phyloP scores from a whole-genome alignment of 2,797 vertebrate genomes.

The Microchirus variegatus region DNA sequence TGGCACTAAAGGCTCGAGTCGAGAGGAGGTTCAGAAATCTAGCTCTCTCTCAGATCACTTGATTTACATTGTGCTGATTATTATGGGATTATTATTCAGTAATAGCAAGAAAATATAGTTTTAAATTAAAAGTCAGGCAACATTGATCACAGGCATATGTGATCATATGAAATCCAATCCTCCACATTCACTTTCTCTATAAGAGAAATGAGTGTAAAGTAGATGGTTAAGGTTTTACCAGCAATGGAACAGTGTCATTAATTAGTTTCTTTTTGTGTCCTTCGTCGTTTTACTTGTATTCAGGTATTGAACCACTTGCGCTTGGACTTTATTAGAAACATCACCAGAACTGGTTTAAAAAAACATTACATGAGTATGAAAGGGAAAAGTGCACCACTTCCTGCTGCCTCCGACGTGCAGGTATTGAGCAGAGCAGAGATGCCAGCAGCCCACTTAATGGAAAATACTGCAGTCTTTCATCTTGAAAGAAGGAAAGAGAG shows the following conservation, averaged over 20 bases:
- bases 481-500: conserved; percentile 14
- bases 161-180: too few species aligned
- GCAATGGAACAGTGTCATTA: too few species aligned
- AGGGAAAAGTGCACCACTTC: conserved; percentile 45
- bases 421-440: conserved; percentile 44
- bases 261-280: neutral
- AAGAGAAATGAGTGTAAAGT: neutral
- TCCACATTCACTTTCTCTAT: too few species aligned
- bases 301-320: conserved; percentile 12
- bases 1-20: too few species aligned
- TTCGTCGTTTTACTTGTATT: neutral
- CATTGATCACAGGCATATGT: too few species aligned
- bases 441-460: conserved; percentile 64
- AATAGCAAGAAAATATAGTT: too few species aligned
- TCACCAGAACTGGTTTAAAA: conserved; percentile 45
- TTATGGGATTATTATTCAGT: too few species aligned
- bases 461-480: conserved; percentile 63
- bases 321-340: conserved; percentile 41
- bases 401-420: conserved; percentile 30
- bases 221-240: too few species aligned
- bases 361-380: conserved; percentile 42
- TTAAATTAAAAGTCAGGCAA: too few species aligned
- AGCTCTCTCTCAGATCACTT: too few species aligned
- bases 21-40: too few species aligned
- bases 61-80: too few species aligned